These are phyloP conservation scores for Chaenocephalus aceratus DNA, from an alignment of 2,113 vertebrate species.

Conservation along the genomic window DNA sequence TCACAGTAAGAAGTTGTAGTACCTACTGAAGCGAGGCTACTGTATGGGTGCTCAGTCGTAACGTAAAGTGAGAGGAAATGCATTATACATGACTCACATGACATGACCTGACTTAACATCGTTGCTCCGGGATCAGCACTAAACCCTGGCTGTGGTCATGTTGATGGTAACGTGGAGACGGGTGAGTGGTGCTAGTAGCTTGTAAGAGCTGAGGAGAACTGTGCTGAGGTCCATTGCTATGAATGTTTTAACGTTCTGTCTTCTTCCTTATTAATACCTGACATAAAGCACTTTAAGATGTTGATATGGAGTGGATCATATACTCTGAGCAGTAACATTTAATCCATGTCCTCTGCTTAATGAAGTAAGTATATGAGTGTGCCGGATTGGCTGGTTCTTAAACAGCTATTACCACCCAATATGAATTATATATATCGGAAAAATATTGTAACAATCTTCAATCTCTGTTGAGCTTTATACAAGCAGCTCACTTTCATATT, in stretches of 20 bases:
- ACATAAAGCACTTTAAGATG: not conserved
- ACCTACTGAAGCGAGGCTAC: not conserved
- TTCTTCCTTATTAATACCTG: not conserved
- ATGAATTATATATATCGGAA: too few species aligned
- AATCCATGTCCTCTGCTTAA: not conserved
- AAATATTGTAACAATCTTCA: too few species aligned
- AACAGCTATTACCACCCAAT: not conserved
- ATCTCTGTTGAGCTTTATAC: too few species aligned
- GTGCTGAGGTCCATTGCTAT: not conserved
- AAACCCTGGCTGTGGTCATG: not conserved
- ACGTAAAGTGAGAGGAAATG: not conserved
- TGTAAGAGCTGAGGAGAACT: not conserved
- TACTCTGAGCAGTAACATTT: not conserved
- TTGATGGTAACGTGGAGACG: not conserved
- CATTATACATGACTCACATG: conserved; percentile 1
- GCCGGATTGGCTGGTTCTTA: not conserved
- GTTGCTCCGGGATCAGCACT: not conserved
- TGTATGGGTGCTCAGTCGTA: not conserved
- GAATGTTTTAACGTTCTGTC: not conserved
- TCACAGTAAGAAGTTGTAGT: not conserved
- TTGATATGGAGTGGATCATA: not conserved
- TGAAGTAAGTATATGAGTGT: not conserved
- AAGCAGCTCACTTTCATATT: too few species aligned
- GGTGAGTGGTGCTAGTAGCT: not conserved
- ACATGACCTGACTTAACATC: not conserved